phyloP scores from a whole-genome alignment of 2,797 vertebrate genomes.

The Florisuga fusca region DNA sequence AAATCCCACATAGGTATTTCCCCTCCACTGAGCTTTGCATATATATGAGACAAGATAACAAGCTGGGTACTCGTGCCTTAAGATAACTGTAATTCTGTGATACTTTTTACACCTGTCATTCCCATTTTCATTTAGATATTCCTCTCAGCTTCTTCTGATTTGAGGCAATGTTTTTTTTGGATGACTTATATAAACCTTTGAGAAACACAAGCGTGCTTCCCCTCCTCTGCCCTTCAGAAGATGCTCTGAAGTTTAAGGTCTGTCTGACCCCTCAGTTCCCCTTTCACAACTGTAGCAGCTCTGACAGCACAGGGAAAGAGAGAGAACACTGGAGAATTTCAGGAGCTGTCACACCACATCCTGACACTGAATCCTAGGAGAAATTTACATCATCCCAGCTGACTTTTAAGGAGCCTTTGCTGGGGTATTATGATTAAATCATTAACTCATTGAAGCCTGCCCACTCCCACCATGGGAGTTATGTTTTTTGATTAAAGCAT shows the following conservation, averaged over 20 bases:
- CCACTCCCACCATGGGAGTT: neutral
- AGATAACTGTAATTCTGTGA: neutral
- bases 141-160: neutral
- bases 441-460: neutral
- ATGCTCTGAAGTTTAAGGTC: neutral
- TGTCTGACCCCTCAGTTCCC: neutral
- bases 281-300: neutral
- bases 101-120: neutral
- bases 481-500: neutral
- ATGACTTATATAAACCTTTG: neutral
- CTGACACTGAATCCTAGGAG: neutral
- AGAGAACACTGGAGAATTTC: neutral
- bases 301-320: neutral
- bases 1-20: neutral
- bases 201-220: neutral
- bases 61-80: neutral
- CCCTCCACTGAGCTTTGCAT: neutral
- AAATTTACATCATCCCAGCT: neutral
- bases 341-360: neutral
- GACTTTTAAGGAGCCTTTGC: neutral
- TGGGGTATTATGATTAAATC: neutral
- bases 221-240: neutral
- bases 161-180: neutral
- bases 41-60: neutral
- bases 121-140: neutral